Percentiles rank a stretch among this genome's conserved stretches.
phyloP scores from a whole-genome alignment of 2,888 invertebrate species.

The Tigriopus californicus region DNA sequence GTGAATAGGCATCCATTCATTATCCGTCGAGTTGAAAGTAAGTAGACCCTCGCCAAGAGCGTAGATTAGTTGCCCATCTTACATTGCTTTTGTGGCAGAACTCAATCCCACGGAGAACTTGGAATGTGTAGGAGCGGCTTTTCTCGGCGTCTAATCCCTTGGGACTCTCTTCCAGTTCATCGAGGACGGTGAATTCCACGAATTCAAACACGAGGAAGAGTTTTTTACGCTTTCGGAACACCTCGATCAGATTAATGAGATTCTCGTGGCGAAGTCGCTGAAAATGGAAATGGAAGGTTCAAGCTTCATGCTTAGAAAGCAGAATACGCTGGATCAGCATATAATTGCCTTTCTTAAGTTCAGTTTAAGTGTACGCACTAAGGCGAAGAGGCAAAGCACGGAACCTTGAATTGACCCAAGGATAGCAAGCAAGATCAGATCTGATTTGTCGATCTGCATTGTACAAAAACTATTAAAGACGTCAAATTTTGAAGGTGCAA shows the following conservation, averaged over 20 bases:
- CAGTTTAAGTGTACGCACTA: too few relatives aligned
- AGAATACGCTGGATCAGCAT: too few relatives aligned
- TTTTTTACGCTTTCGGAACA: conserved; percentile 59
- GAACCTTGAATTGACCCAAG: too few relatives aligned
- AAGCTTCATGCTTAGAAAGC: neutral
- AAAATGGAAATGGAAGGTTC: conserved; percentile 20
- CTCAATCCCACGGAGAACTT: conserved; percentile 55
- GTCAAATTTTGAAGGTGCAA: too few relatives aligned
- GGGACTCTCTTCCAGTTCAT: conserved; percentile 53
- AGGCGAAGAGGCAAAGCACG: too few relatives aligned
- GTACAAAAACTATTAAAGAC: too few relatives aligned
- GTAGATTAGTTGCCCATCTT: conserved; percentile 24
- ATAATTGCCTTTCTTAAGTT: too few relatives aligned
- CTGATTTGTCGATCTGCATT: too few relatives aligned
- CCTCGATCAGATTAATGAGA: conserved; percentile 68
- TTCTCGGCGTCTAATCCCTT: conserved; percentile 52
- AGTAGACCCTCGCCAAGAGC: neutral
- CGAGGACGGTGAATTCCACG: conserved; percentile 62
- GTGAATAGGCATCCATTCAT: too few relatives aligned
- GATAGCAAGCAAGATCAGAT: too few relatives aligned
- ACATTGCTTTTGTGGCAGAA: conserved; percentile 70
- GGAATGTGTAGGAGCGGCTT: conserved; percentile 54
- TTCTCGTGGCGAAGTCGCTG: conserved; percentile 74
- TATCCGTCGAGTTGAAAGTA: conserved; percentile 7
- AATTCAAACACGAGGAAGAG: conserved; percentile 76